A percentile compares a stretch with the other conserved stretches of the same genome.
Evolutionary conservation across 1,140 invertebrate genomes (phyloP).

Genomic region (Camponotus vicinus): DNA sequence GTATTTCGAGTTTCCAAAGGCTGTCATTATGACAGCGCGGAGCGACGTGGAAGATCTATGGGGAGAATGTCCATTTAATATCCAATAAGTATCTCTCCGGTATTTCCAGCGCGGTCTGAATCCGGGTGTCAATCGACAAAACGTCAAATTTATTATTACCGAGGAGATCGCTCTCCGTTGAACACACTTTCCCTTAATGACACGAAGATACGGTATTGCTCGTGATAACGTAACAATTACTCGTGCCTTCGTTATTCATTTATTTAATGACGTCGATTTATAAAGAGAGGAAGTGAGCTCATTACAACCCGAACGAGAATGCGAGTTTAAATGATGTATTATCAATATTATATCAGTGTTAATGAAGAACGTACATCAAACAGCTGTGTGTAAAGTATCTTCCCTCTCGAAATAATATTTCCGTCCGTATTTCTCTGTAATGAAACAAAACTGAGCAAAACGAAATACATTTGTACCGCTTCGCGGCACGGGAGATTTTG

Average conservation of each 20-base stretch:
- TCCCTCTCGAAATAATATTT: conserved; percentile 17
- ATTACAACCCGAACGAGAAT: neutral
- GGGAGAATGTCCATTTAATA: conserved; percentile 52
- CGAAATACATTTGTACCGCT: neutral
- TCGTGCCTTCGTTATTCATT: conserved; percentile 6
- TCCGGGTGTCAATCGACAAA: neutral
- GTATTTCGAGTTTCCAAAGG: conserved; percentile 68
- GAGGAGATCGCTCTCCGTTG: neutral
- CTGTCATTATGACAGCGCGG: conserved; percentile 51
- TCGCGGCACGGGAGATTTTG: neutral
- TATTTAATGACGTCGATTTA: conserved; percentile 31
- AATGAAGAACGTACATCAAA: conserved; percentile 15
- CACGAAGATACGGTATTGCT: neutral
- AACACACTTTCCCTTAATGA: conserved; percentile 22
- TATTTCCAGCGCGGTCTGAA: neutral
- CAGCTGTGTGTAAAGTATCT: neutral
- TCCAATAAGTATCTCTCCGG: conserved; percentile 44
- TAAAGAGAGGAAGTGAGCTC: neutral
- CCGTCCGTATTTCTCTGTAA: neutral
- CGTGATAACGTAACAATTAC: neutral
- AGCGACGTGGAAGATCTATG: conserved; percentile 38
- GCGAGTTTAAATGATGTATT: conserved; percentile 14
- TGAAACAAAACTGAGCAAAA: neutral
- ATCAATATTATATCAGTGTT: conserved; percentile 2
- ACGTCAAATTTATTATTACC: conserved; percentile 25